Conservation (phyloP, 2,113 vertebrate genomes). For the Halcyon senegalensis region DNA sequence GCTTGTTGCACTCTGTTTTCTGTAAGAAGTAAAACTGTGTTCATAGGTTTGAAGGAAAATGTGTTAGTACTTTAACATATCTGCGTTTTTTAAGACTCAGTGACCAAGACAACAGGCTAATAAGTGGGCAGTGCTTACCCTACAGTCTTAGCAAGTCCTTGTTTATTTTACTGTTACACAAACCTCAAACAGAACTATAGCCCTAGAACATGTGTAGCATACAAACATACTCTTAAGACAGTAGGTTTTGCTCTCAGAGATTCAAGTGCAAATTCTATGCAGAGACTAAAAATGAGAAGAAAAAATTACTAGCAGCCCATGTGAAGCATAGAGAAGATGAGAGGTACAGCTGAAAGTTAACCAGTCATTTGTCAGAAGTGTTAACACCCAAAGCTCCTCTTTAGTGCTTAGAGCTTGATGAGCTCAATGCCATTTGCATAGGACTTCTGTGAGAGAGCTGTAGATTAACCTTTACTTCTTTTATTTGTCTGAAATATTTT, state of each 20-base stretch:
- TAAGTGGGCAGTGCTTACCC: accelerated
- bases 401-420: not conserved
- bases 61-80: not conserved
- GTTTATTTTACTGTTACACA: not conserved
- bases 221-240: not conserved
- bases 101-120: not conserved
- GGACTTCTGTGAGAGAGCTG: not conserved
- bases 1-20: not conserved
- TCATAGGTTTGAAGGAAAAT: not conserved
- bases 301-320: not conserved
- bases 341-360: not conserved
- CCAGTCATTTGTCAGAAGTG: not conserved
- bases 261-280: not conserved
- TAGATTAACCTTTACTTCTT: not conserved
- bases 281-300: not conserved
- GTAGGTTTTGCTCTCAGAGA: not conserved
- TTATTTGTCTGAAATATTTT: not conserved
- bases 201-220: not conserved
- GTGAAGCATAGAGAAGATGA: not conserved
- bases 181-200: not conserved
- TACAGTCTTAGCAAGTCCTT: not conserved
- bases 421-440: not conserved
- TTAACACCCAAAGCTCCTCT: not conserved
- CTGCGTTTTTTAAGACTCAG: not conserved
- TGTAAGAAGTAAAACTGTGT: not conserved